phyloP scores from a whole-genome alignment of 2,113 vertebrate genomes.

The Eidolon helvum region DNA sequence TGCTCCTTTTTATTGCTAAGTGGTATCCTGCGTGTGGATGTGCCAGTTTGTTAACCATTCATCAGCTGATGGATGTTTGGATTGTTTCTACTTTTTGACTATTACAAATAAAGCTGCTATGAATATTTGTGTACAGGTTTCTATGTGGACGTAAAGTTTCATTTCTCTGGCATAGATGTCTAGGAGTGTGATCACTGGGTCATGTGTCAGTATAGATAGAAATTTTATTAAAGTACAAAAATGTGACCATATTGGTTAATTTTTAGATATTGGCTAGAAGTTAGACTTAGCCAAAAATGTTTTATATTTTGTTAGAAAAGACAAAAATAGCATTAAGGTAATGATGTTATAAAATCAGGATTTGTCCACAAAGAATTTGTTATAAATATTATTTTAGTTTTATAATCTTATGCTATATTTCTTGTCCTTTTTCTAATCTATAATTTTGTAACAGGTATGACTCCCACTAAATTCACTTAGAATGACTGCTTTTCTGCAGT shows the following conservation, averaged over 20 bases:
- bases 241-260: neutral
- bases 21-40: neutral
- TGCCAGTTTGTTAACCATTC: neutral
- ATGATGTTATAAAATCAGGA: slow-evolving; percentile 9
- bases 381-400: neutral
- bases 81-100: neutral
- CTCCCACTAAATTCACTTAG: neutral
- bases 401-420: neutral
- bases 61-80: neutral
- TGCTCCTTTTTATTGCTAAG: neutral
- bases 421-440: neutral
- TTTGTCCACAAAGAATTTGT: neutral
- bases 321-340: neutral
- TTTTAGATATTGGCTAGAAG: neutral
- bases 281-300: neutral
- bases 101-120: neutral
- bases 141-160: neutral
- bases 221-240: neutral
- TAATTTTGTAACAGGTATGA: neutral
- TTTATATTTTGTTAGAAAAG: neutral
- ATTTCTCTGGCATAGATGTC: neutral
- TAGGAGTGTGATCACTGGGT: neutral
- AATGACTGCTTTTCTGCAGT: neutral
- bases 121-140: neutral
- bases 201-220: neutral